Evolutionary conservation across 2,888 invertebrate genomes (phyloP), one percentile per base, ranked within the genome.

Genomic region (Ormyrus pomaceus): DNA sequence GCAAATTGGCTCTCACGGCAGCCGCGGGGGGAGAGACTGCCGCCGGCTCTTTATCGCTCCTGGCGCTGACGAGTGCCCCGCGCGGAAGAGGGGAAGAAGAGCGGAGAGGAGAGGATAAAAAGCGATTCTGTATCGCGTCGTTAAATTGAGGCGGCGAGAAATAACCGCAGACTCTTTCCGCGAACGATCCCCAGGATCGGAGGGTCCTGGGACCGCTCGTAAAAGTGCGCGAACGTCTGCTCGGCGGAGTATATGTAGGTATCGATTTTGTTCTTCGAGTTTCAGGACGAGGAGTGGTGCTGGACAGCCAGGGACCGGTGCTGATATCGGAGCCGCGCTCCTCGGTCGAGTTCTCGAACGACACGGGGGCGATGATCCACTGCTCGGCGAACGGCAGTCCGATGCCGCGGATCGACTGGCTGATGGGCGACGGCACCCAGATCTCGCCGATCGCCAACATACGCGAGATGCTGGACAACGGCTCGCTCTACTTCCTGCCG

Each of bases 401-500:
- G 13, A 91, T 93, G 77, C 96, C 96, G 45, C 91, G 95, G 92
- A 92, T 96, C 90, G 95, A 96, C 91, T 96, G 96, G 96, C 92
- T 96, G 75, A 93, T 93, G 87, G 92, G 93, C 59, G 95, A 95
- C 89, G 95, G 95, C 83, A 93, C 93, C n/a, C 92, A 95, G 62
- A 95, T 93, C 11, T 91, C 92, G 79, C 89, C 91, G 11, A 91
- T 92, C 78, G 93, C 94, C 80, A 95, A 95, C 84, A 92, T 96
- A 85, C 94, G 96, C 69, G 93, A 95, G 88, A 93, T 95, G 86
- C 93, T 95, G 86, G 92, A 94, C 82, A 97, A 98, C 91, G 97
- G 97, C 84, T 96, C 97, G 74, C 93, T 98, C 89, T 94, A 95
- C 91, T 95, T 98, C 91, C 93, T 95, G 82, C 95, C 97, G 5